phyloP scores from a whole-genome alignment of 2,113 vertebrate species.

The Polyodon spathula region DNA sequence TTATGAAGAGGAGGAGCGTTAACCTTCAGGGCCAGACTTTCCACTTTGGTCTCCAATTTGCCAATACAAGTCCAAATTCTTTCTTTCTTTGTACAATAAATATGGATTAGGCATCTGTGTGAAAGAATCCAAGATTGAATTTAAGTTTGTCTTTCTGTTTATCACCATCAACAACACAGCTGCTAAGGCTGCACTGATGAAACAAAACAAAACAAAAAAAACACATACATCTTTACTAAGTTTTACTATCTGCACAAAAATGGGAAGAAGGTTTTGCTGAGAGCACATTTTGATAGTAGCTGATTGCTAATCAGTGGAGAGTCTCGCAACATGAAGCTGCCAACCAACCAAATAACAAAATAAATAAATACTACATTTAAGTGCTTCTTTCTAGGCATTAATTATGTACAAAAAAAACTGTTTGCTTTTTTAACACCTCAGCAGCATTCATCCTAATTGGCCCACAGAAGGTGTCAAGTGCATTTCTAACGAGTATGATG shows the following conservation, averaged over 20 bases:
- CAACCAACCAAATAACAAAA: slow-evolving; percentile 5
- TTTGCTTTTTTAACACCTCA: neutral
- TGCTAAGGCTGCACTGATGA: too few species aligned
- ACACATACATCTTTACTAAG: neutral
- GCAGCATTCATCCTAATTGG: slow-evolving; percentile 22
- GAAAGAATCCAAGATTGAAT: too few species aligned
- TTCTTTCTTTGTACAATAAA: too few species aligned
- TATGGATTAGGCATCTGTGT: too few species aligned
- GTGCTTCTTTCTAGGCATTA: slow-evolving; percentile 14
- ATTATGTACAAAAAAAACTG: slow-evolving; percentile 13
- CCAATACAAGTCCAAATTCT: too few species aligned
- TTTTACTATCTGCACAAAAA: neutral
- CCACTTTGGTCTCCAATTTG: too few species aligned
- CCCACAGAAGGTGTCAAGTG: slow-evolving; percentile 20
- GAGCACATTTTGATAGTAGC: slow-evolving; percentile 17
- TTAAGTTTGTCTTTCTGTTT: too few species aligned
- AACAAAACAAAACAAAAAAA: too few species aligned
- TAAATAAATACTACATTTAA: neutral
- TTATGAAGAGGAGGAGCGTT: too few species aligned
- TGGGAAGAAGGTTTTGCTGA: slow-evolving; percentile 14
- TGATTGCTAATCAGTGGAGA: slow-evolving; percentile 24
- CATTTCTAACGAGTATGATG: neutral
- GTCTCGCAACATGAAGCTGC: slow-evolving; percentile 8
- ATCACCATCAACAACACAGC: too few species aligned
- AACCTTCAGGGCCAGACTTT: too few species aligned